Conservation (phyloP, 2,797 vertebrate species). For the Ibycter americanus region DNA sequence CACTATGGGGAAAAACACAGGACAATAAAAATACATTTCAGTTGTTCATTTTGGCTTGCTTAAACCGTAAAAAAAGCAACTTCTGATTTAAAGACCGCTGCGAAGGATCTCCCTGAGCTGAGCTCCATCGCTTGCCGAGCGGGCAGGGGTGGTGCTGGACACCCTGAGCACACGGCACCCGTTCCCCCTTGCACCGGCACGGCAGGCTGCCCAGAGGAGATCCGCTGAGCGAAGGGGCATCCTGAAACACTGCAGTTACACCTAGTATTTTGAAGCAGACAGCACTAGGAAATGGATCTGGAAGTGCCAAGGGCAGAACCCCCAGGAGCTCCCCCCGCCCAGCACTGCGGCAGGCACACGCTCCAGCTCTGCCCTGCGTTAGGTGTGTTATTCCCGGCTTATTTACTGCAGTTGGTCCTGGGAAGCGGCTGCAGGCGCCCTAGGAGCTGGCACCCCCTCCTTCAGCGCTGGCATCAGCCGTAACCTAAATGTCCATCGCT, state of each 20-base stretch:
- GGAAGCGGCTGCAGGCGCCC: rapidly evolving
- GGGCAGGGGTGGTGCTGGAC: rapidly evolving
- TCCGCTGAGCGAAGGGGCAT: rapidly evolving
- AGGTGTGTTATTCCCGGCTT: rapidly evolving
- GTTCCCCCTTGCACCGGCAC: rapidly evolving
- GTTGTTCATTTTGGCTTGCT: rapidly evolving
- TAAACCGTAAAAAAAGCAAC: rapidly evolving
- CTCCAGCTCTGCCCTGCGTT: background rate
- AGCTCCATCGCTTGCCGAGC: background rate
- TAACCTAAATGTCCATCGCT: background rate
- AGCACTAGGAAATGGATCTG: rapidly evolving
- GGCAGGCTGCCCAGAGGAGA: too few relatives aligned
- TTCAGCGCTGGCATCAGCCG: background rate
- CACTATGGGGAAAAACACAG: rapidly evolving
- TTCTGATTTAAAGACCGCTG: rapidly evolving
- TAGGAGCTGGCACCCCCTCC: background rate
- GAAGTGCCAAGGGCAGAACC: background rate
- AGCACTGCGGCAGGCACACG: rapidly evolving
- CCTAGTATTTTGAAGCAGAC: background rate
- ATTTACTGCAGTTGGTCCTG: rapidly evolving
- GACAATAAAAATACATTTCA: rapidly evolving
- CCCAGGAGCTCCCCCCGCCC: background rate
- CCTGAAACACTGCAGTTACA: too few relatives aligned
- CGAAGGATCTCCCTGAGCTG: rapidly evolving
- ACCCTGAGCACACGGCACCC: too few relatives aligned